Evolutionary conservation across 2,888 invertebrate species (phyloP).

Genomic region (Acrobeloides nanus): DNA sequence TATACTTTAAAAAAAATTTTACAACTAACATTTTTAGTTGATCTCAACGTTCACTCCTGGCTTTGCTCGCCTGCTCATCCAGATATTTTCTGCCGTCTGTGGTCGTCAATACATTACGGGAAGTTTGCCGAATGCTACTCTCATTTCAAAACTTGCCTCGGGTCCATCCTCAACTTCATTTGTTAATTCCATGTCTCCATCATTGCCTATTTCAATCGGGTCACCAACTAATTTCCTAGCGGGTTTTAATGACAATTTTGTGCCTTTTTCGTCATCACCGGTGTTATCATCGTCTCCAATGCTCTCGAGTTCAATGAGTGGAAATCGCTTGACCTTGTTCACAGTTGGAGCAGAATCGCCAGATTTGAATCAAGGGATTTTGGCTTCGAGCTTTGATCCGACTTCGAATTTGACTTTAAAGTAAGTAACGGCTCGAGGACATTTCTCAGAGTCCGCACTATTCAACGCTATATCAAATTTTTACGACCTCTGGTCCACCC

Average conservation of each 20-base stretch:
- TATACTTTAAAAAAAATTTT: neutral
- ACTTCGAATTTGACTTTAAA: slow-evolving; percentile 21
- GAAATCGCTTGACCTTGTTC: slow-evolving; percentile 19
- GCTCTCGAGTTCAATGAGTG: slow-evolving; percentile 15
- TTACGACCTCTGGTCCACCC: neutral
- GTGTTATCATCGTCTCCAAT: slow-evolving; percentile 1
- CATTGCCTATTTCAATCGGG: no score
- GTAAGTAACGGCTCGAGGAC: no score
- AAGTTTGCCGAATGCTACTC: slow-evolving; percentile 13
- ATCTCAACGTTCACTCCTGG: slow-evolving; percentile 19
- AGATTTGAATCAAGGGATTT: slow-evolving; percentile 7
- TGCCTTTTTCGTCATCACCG: slow-evolving; percentile 2
- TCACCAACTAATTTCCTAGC: no score
- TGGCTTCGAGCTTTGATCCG: slow-evolving; percentile 20
- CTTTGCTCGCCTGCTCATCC: slow-evolving; percentile 19
- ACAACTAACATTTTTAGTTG: slow-evolving; percentile 12
- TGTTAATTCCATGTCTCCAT: no score
- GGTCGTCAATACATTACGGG: slow-evolving; percentile 18
- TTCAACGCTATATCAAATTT: slow-evolving; percentile 6
- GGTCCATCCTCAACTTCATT: slow-evolving; percentile 5
- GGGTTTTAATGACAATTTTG: no score
- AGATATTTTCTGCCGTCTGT: slow-evolving; percentile 20
- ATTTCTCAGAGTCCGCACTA: neutral
- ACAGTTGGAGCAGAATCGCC: slow-evolving; percentile 12
- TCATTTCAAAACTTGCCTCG: slow-evolving; percentile 11